Evolutionary conservation across 2,888 invertebrate genomes (phyloP).

Genomic region (Diadegma fenestrale): DNA sequence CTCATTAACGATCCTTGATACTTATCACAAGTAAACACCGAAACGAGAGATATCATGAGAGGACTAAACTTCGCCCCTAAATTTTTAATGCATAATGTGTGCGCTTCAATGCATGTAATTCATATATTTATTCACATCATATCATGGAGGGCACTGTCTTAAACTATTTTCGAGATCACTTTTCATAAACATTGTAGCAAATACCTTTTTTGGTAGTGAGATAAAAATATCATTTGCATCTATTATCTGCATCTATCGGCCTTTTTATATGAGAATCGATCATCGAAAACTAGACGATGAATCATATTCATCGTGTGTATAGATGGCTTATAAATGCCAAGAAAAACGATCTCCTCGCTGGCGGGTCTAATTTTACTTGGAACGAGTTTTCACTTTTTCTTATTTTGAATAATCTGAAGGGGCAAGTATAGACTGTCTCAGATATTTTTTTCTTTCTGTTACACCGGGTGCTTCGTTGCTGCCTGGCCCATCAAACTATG

Average conservation of each 20-base stretch:
- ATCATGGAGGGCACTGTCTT: constrained; percentile 22
- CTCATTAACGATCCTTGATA: constrained; percentile 40
- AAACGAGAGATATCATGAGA: constrained; percentile 69
- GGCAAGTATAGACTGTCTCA: constrained; percentile 31
- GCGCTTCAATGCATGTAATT: constrained; percentile 56
- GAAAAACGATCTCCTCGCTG: constrained; percentile 51
- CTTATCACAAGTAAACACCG: constrained; percentile 60
- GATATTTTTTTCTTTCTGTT: constrained; percentile 10
- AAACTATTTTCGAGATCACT: constrained; percentile 21
- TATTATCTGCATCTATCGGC: not conserved
- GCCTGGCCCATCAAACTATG: constrained; percentile 19
- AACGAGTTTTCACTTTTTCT: constrained; percentile 40
- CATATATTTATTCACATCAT: constrained; percentile 19
- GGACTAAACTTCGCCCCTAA: constrained; percentile 67
- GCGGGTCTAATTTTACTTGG: constrained; percentile 53
- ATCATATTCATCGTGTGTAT: constrained; percentile 20
- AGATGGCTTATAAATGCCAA: constrained; percentile 31
- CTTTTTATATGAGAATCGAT: constrained; percentile 26
- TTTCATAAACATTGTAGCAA: constrained; percentile 53
- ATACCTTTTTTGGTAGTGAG: constrained; percentile 28
- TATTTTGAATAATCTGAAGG: constrained; percentile 34
- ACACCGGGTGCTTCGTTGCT: constrained; percentile 1
- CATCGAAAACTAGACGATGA: constrained; percentile 44
- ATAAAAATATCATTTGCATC: constrained; percentile 32
- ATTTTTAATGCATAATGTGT: constrained; percentile 52